Conservation (phyloP, 2,888 invertebrate genomes). For the Pammene fasciana region DNA sequence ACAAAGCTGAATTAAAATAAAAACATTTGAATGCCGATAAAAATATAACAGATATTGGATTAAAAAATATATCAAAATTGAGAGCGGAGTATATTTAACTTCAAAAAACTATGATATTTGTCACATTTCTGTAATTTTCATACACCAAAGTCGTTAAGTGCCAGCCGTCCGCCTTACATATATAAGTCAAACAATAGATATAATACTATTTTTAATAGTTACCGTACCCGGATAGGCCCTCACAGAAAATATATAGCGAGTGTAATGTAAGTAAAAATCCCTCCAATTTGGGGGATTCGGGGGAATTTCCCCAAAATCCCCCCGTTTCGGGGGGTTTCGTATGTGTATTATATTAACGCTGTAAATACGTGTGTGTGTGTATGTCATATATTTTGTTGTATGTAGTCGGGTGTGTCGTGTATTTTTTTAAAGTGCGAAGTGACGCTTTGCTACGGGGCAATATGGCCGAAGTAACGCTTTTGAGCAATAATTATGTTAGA, state of each 20-base stretch:
- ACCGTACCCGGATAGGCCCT: constrained; percentile 20
- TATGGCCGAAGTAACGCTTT: constrained; percentile 5
- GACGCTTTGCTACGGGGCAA: constrained; percentile 26
- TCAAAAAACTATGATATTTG: too few relatives aligned
- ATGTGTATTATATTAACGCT: constrained; percentile 34
- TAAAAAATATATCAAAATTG: background rate
- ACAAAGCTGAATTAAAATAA: too few relatives aligned
- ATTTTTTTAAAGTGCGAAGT: constrained; percentile 26
- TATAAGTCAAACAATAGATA: constrained; percentile 23
- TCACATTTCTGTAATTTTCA: background rate
- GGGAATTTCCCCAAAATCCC: background rate
- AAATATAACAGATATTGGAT: constrained; percentile 5
- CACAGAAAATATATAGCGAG: constrained; percentile 26
- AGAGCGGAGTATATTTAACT: too few relatives aligned
- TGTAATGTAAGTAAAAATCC: constrained; percentile 21
- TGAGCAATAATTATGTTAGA: constrained; percentile 33
- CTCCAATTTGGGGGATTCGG: constrained; percentile 14
- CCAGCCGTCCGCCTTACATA: constrained; percentile 15
- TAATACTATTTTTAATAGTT: constrained; percentile 36
- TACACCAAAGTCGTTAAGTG: constrained; percentile 10
- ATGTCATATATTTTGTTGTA: constrained; percentile 37
- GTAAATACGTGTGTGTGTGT: constrained; percentile 39
- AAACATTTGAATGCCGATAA: too few relatives aligned
- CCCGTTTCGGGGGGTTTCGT: constrained; percentile 10
- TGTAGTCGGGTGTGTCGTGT: constrained; percentile 33